Conservation (phyloP, 2,113 vertebrate genomes). For the Cyprinus carpio region DNA sequence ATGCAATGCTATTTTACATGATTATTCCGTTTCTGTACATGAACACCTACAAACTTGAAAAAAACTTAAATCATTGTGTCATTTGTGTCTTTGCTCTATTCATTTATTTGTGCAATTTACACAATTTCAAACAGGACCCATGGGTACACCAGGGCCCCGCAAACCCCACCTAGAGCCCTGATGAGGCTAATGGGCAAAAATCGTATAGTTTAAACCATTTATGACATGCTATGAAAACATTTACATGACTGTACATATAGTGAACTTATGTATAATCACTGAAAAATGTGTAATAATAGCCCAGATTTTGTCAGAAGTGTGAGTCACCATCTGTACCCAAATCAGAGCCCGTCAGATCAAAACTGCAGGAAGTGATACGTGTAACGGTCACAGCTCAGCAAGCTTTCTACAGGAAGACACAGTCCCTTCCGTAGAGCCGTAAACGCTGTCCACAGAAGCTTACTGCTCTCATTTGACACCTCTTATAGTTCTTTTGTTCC, state of each 20-base stretch:
- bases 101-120: too few species aligned
- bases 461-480: constrained; percentile 46
- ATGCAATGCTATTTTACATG: too few species aligned
- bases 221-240: neutral
- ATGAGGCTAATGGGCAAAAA: neutral
- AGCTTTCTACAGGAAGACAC: neutral
- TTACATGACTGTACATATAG: neutral
- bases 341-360: neutral
- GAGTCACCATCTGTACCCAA: neutral
- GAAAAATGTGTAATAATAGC: neutral
- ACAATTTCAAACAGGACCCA: too few species aligned
- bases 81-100: too few species aligned
- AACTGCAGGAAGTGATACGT: constrained; percentile 10
- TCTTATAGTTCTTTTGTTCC: constrained; percentile 55
- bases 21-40: too few species aligned
- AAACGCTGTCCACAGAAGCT: neutral
- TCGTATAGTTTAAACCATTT: neutral
- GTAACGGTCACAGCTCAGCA: neutral
- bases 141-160: too few species aligned
- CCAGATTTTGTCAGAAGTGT: neutral
- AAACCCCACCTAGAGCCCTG: too few species aligned
- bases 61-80: too few species aligned
- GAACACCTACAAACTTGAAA: too few species aligned
- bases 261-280: neutral
- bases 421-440: neutral